Evolutionary conservation across 1,140 invertebrate genomes (phyloP), one percentile per base, ranked within the genome.

Genomic region (Adelges cooleyi): DNA sequence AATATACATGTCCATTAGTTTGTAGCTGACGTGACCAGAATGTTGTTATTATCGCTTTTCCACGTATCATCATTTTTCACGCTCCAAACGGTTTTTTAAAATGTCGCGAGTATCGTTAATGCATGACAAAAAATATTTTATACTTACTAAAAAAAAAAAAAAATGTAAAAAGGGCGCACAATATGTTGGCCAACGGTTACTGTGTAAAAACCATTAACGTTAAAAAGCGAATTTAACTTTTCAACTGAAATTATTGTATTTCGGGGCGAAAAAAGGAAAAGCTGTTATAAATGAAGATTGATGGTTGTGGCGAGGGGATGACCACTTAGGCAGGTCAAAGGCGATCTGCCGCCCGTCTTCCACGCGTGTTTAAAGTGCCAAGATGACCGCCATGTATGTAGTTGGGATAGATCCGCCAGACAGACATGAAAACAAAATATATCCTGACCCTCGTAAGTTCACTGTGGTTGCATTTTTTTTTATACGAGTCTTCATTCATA

Each of bases 201-300:
- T 44, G 1, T 56, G 42, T 2, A 25, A 17, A 23, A 27, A 29
- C 54, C 42, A 62, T 62, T 48, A 62, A 62, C 56, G 17, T 46
- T 62, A 46, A 62, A 62, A 62, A 62, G 2, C n/a, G 38, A 46
- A 22, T 62, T 46, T 59, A 20, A 59, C 54, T 59, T 46, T 33
- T 48, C n/a, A 46, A 48, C 23, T 42, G 40, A 17, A 62, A 62
- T 48, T 33, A 40, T 4, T n/a, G 18, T 5, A 48, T 3, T n/a
- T n/a, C 9, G 54, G 40, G 54, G 17, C 36, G 36, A 40, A 8
- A 36, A 22, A 44, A 56, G 42, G 44, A 48, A n/a, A n/a, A 48
- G 27, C 22, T 18, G 25, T 48, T 48, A 48, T 48, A 62, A 62
- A 62, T 62, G 25, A 48, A 62, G 56, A 62, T 62, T 46, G 56